Base-by-base conservation (phyloP, 2,888 invertebrate genomes). In the Ischnura elegans region DNA sequence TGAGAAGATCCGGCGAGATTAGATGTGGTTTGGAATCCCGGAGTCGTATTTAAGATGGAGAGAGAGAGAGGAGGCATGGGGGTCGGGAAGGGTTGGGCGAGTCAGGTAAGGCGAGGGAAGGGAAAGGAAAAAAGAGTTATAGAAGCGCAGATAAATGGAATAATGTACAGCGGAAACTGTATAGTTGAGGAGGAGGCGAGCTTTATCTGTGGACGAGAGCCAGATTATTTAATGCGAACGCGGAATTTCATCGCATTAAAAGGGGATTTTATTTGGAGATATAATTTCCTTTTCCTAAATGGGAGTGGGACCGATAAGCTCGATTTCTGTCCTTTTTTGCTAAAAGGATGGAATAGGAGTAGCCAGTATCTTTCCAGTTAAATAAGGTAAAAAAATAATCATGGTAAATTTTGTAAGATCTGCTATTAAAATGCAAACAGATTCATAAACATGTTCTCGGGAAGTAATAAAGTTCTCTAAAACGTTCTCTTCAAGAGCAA, bases 31-130 rank as follows among this genome's bases (percentile, higher is more conserved):
- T 87, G 42, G 51, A 87, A 87, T 87, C 55, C 76, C 87, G 2
- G 55, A 55, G 87, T 55, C 87, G 87, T 87, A 87, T 87, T 87
- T 87, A 87, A 87, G 87, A 55, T 55, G 51, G 87, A 87, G 87
- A 42, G 87, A 51, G 42, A 42, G 45, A 16, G 16, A 29, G 76
- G 42, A 42, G 21, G 36, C 42, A 10, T 19, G n/a, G 86, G 86
- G 6, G 2, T 51, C 51, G 46, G 45, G 36, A n/a, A n/a, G 2
- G 45, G n/a, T 2, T 36, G 42, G 46, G 25, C 45, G 45, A 45
- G 45, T 45, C 45, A 46, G 45, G 86, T 45, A 46, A 45, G 45
- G 42, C n/a, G 61, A 45, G 87, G 55, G 42, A 42, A 55, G 51
- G 51, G 87, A 51, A 51, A n/a, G n/a, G n/a, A n/a, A 87, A 51